Percentiles rank a stretch among this genome's conserved stretches.
These are phyloP conservation scores for Ophonus ardosiacus DNA, from an alignment of 2,888 invertebrate genomes.

Conservation along the genomic window DNA sequence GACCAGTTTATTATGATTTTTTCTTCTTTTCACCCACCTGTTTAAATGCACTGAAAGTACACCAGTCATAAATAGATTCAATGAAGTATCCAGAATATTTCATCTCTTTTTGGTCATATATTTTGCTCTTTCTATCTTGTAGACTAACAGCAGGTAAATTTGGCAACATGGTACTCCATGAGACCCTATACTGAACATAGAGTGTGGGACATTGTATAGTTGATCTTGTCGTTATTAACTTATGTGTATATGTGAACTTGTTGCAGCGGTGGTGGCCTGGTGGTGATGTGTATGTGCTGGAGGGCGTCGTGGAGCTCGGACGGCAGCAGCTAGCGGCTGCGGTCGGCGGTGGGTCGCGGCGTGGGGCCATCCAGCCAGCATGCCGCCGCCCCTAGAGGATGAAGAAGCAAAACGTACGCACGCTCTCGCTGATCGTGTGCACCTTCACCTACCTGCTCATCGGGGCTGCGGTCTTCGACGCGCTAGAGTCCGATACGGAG, in stretches of 20 bases:
- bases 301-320: constrained; percentile 20
- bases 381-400: constrained; percentile 87
- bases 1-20: too few species aligned
- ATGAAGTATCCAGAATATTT: too few species aligned
- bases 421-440: constrained; percentile 99
- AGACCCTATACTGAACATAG: too few species aligned
- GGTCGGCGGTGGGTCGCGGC: constrained; percentile 74
- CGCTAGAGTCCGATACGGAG: constrained; percentile 98
- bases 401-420: constrained; percentile 99
- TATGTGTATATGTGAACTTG: not conserved
- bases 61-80: too few species aligned
- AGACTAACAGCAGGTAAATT: too few species aligned
- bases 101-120: too few species aligned
- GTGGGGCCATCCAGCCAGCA: constrained; percentile 78
- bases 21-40: too few species aligned
- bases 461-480: constrained; percentile 99
- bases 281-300: constrained; percentile 12
- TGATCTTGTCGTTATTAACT: too few species aligned
- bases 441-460: constrained; percentile 99
- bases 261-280: not conserved
- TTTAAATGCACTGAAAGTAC: too few species aligned
- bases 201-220: too few species aligned
- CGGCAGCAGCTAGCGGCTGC: constrained; percentile 65
- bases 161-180: too few species aligned
- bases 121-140: too few species aligned